Percentiles rank a stretch among this genome's conserved stretches.
These are phyloP conservation scores for Nothocercus julius DNA, from an alignment of 2,113 vertebrate genomes.

Conservation along the genomic window DNA sequence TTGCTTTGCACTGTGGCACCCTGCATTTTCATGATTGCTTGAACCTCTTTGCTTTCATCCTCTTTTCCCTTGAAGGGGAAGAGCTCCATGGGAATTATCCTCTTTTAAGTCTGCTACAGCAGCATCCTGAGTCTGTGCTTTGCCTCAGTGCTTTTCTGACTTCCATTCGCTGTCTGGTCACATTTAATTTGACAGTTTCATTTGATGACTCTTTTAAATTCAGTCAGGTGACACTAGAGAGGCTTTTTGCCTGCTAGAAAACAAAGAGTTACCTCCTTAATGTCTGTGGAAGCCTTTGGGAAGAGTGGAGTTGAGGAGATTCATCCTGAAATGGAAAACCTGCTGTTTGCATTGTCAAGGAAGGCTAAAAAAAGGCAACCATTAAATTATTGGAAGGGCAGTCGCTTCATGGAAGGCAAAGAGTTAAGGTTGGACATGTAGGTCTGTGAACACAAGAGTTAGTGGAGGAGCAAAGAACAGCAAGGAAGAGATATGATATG, in stretches of 20 bases:
- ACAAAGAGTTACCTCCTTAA: slow-evolving; percentile 29
- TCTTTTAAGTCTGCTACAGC: neutral
- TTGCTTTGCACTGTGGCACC: neutral
- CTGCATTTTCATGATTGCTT: accelerated
- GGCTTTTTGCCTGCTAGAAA: neutral
- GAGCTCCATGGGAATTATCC: neutral
- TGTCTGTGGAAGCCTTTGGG: neutral
- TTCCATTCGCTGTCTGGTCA: neutral
- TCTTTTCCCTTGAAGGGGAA: neutral
- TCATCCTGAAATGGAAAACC: slow-evolving; percentile 31
- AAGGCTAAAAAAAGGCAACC: slow-evolving; percentile 32
- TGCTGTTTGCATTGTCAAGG: neutral
- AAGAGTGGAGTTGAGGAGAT: neutral
- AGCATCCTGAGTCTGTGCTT: neutral
- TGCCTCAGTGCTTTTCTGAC: neutral
- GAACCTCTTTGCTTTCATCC: neutral
- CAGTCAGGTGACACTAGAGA: neutral
- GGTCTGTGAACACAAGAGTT: neutral
- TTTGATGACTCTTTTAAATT: slow-evolving; percentile 57
- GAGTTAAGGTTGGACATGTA: neutral
- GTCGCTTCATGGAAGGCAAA: neutral
- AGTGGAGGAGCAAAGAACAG: neutral
- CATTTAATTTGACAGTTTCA: neutral
- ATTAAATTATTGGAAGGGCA: neutral
- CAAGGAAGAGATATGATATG: neutral